Base-by-base conservation (phyloP, 2,797 vertebrate genomes). In the Ctenopoma multispine region DNA sequence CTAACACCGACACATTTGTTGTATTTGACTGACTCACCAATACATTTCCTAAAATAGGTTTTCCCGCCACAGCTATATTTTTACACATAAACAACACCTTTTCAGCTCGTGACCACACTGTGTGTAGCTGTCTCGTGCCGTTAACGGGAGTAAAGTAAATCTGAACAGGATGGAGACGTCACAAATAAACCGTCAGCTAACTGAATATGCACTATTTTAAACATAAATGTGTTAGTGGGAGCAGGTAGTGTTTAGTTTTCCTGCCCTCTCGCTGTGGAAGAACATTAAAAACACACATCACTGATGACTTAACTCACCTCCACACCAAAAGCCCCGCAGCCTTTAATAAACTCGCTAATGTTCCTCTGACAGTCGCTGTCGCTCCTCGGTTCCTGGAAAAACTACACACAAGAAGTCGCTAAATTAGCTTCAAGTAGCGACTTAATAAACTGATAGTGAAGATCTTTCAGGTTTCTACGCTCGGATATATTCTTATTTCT, bases 361-460 rank as follows among this genome's bases (percentile, higher is more conserved):
- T 98, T 99, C 91, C 92, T 95, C 88, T 97, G 93, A 81, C 94
- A 94, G 92, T 99, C 97, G 89, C 90, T 82, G 86, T 98, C 97
- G 79, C 87, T 95, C 71, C 95, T 95, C 73, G 97, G 96, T 58
- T 98, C 97, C 80, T 95, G 95, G 72, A 93, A 95, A 79, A 97
- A 95, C 97, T 98, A 90, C 72, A 88, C 79, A 59, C n/a, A 61
- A 1, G 63, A 68, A 84, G 57, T 34, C 1, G 21, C 27, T 8
- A 0, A 40, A 27, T 72, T 14, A 76, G 1, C 24, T 27, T 4
- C 14, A 64, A 12, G 29, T 2, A 1, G 0, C n/a, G 2, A 1
- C 2, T 6, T 3, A 21, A 41, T 0, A 10, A 56, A n/a, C 1
- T 11, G 12, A 14, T 10, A 0, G 9, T 1, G 15, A 0, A 2